These are phyloP conservation scores for Lepidochrysops patricia DNA, from an alignment of 2,888 invertebrate species.

Conservation along the genomic window DNA sequence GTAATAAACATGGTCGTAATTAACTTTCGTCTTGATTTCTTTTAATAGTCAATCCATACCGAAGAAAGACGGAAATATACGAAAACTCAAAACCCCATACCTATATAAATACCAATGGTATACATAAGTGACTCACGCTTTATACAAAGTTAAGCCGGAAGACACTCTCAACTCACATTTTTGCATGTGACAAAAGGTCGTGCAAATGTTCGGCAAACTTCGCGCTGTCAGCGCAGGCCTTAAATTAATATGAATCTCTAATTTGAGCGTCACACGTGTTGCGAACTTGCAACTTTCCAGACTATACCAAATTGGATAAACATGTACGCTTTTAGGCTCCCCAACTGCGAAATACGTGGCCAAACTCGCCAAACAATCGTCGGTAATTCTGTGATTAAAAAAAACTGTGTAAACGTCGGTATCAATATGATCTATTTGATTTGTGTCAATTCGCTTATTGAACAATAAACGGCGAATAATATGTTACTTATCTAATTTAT, in stretches of 20 bases:
- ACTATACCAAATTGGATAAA: slow-evolving; percentile 72
- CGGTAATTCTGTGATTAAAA: neutral
- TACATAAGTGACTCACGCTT: too few relatives aligned
- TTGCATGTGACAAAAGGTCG: neutral
- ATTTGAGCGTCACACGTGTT: slow-evolving; percentile 70
- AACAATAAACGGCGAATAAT: too few relatives aligned
- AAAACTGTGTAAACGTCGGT: neutral
- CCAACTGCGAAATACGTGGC: slow-evolving; percentile 29
- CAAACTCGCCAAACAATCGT: slow-evolving; percentile 17
- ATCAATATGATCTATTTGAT: too few relatives aligned
- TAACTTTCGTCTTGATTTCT: too few relatives aligned
- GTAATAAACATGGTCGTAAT: too few relatives aligned
- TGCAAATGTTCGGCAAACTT: slow-evolving; percentile 6
- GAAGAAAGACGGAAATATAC: too few relatives aligned
- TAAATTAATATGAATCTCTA: slow-evolving; percentile 74
- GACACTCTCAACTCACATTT: neutral
- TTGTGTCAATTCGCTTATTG: too few relatives aligned
- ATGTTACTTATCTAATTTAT: too few relatives aligned
- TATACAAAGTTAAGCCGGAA: neutral
- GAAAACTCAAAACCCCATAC: too few relatives aligned
- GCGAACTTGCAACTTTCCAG: slow-evolving; percentile 71
- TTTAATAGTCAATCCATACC: too few relatives aligned
- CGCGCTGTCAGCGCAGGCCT: slow-evolving; percentile 40
- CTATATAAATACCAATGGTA: neutral
- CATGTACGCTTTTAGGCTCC: slow-evolving; percentile 56